Evolutionary conservation across 2,113 vertebrate species (phyloP).

Genomic region (Oryzias melastigma): DNA sequence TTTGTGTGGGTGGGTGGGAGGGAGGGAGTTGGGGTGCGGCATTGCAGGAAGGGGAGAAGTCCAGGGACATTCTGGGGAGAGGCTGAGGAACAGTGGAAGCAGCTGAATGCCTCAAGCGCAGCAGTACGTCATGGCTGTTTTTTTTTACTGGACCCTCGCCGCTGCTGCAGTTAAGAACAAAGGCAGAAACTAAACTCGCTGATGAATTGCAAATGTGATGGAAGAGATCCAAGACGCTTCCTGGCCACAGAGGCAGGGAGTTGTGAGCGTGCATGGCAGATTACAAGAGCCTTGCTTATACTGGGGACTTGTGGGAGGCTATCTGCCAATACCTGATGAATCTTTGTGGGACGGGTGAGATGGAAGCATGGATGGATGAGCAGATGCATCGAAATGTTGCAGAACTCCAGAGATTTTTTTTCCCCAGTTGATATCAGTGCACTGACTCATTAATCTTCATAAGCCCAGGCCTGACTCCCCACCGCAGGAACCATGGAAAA

Average conservation of each 20-base stretch:
- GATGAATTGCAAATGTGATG: conserved; percentile 71
- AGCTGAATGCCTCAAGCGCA: conserved; percentile 38
- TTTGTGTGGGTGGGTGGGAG: conserved; percentile 32
- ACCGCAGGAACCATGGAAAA: conserved; percentile 60
- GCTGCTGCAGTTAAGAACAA: conserved; percentile 47
- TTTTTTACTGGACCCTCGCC: conserved; percentile 59
- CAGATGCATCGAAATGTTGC: background rate
- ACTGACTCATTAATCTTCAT: conserved; percentile 51
- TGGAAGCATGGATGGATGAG: conserved; percentile 38
- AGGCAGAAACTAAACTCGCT: conserved; percentile 55
- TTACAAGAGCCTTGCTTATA: conserved; percentile 35
- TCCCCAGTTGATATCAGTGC: conserved; percentile 42
- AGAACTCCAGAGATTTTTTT: conserved; percentile 24
- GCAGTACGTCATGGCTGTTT: conserved; percentile 56
- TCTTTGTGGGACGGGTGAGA: conserved; percentile 48
- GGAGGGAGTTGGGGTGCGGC: conserved; percentile 38
- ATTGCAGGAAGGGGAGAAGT: conserved; percentile 30
- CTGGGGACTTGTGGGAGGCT: conserved; percentile 47
- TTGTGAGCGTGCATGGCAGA: conserved; percentile 43
- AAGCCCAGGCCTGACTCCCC: conserved; percentile 33
- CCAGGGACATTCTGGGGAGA: conserved; percentile 9
- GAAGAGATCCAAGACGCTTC: conserved; percentile 59
- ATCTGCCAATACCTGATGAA: conserved; percentile 37
- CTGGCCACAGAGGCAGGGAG: conserved; percentile 37
- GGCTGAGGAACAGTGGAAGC: conserved; percentile 10